phyloP scores from a whole-genome alignment of 2,888 invertebrate genomes.

The Tryphoninae sp. region DNA sequence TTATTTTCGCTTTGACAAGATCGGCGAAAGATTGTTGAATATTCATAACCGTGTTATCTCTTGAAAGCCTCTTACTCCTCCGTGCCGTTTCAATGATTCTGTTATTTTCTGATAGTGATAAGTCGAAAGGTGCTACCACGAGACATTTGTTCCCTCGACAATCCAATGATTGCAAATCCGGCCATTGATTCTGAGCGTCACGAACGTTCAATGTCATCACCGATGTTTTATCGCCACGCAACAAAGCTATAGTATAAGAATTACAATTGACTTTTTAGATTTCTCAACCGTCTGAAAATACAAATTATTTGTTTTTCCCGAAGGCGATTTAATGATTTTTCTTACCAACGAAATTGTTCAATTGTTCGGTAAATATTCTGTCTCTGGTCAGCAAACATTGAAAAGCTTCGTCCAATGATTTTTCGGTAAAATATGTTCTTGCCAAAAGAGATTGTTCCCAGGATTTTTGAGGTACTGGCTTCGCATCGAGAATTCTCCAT shows the following conservation, averaged over 20 bases:
- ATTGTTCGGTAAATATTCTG: constrained; percentile 70
- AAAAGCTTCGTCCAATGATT: constrained; percentile 73
- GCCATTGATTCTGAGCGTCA: constrained; percentile 62
- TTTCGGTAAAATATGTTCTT: constrained; percentile 74
- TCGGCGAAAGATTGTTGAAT: constrained; percentile 70
- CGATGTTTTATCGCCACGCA: constrained; percentile 63
- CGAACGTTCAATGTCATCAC: constrained; percentile 29
- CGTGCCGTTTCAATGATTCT: constrained; percentile 43
- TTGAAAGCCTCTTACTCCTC: constrained; percentile 62
- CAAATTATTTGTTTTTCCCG: not conserved
- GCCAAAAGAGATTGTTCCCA: constrained; percentile 72
- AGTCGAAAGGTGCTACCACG: constrained; percentile 60
- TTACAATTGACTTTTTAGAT: not conserved
- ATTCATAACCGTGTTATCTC: constrained; percentile 33
- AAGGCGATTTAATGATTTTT: constrained; percentile 22
- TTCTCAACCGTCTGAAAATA: not conserved
- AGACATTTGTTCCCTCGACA: constrained; percentile 33
- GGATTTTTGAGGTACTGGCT: constrained; percentile 60
- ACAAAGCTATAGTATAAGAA: constrained; percentile 54
- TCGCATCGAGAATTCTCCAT: constrained; percentile 72
- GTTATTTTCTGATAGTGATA: constrained; percentile 57
- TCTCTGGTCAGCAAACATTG: constrained; percentile 69
- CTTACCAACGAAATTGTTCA: constrained; percentile 73
- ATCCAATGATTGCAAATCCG: constrained; percentile 48
- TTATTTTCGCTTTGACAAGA: constrained; percentile 75